Base-by-base conservation (phyloP, 2,797 vertebrate genomes). In the Fratercula arctica region DNA sequence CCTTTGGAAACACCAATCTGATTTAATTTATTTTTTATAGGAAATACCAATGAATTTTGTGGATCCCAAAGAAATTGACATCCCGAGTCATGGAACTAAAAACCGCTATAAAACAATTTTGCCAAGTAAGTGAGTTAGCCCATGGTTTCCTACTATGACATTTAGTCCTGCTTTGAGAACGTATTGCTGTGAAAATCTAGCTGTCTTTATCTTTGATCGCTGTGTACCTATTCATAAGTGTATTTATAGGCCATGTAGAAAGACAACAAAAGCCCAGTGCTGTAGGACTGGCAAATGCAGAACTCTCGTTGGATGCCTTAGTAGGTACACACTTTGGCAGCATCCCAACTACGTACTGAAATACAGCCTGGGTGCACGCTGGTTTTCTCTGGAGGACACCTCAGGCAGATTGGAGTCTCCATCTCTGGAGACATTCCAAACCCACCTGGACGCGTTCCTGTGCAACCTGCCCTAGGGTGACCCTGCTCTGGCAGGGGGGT, bases 11-110 rank as follows among this genome's bases (percentile, higher is more conserved):
- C 37, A 96, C 77, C 95, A 86, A 95, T 93, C 91, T 96, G 78
- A 95, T 96, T 90, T 92, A 75, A 95, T 95, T 96, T 97, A 59
- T 96, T 95, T 80, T 97, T 96, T 90, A 69, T 98, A 99, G 99
- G 99, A 99, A 99, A 99, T 99, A 96, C 99, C 99, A 46, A 99
- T 99, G 99, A 99, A 99, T 95, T 99, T 99, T 97, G 99, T 99
- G 93, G 99, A 99, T 98, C 99, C 99, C 90, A 99, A 99, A 98
- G 99, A 99, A 97, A 98, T 99, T 97, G 98, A 99, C 82, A 98
- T 99, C 94, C 99, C 99, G 1, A 99, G 99, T 97, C 98, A 99
- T n/a, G 99, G 99, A 95, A 99, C 99, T 91, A 99, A 99, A 98
- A 99, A 99, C 97, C 98, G 99, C 97, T 99, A 99, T 97, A 99